These are phyloP conservation scores for Physocephala rufipes DNA, from an alignment of 2,888 invertebrate species.

Conservation along the genomic window DNA sequence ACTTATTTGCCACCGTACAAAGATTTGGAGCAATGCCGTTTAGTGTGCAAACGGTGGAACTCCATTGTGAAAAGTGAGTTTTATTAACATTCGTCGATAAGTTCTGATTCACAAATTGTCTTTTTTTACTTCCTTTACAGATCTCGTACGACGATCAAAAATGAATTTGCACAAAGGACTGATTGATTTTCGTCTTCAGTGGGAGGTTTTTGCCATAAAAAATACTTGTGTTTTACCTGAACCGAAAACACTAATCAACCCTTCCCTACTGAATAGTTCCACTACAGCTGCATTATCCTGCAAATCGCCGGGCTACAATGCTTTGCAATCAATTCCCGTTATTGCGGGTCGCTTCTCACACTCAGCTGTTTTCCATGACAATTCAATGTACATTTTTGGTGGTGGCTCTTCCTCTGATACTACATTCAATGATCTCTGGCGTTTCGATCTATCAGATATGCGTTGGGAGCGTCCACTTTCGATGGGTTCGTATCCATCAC, in stretches of 20 bases:
- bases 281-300: conserved; percentile 56
- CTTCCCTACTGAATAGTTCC: conserved; percentile 18
- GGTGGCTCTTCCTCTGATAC: conserved; percentile 94
- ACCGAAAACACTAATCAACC: not conserved
- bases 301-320: not conserved
- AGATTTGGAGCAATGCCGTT: conserved; percentile 86
- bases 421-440: conserved; percentile 97
- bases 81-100: not conserved
- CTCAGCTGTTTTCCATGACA: conserved; percentile 83
- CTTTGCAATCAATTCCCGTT: conserved; percentile 68
- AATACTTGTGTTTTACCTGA: conserved; percentile 42
- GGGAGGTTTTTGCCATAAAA: conserved; percentile 71
- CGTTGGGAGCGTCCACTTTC: conserved; percentile 86
- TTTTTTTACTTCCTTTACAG: conserved; percentile 65
- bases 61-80: conserved; percentile 82
- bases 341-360: conserved; percentile 93
- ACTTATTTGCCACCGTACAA: conserved; percentile 89
- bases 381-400: conserved; percentile 94
- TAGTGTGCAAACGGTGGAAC: conserved; percentile 89
- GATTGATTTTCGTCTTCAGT: conserved; percentile 77
- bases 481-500: conserved; percentile 85
- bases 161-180: conserved; percentile 81
- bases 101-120: not conserved
- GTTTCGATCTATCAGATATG: conserved; percentile 85
- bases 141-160: conserved; percentile 79